A percentile compares a stretch with the other conserved stretches of the same genome.
phyloP scores from a whole-genome alignment of 2,797 vertebrate genomes.

The Sebastes steindachneri region DNA sequence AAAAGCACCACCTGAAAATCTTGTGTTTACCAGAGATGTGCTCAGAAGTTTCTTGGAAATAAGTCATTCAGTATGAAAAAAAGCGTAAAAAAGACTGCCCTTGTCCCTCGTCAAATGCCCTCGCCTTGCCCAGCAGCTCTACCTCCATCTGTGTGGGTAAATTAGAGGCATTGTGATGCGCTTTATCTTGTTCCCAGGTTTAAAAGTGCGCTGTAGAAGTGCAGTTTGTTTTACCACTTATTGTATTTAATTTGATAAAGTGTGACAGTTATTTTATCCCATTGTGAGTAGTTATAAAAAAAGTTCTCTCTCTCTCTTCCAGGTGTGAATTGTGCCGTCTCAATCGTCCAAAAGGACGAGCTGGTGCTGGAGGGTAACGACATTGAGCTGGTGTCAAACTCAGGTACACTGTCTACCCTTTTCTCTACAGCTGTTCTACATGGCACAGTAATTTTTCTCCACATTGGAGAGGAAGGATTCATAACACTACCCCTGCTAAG shows the following conservation, averaged over 20 bases:
- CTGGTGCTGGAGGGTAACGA: constrained; percentile 98
- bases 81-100: no score
- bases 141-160: background rate
- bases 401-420: constrained; percentile 81
- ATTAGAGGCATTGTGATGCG: background rate
- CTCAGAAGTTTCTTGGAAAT: no score
- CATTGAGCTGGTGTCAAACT: constrained; percentile 98
- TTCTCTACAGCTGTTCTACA: background rate
- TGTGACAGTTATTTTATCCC: background rate
- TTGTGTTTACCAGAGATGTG: no score
- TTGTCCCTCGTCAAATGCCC: background rate
- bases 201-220: background rate
- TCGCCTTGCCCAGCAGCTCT: background rate
- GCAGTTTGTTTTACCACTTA: background rate
- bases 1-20: no score
- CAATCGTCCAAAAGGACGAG: constrained; percentile 96
- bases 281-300: background rate
- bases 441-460: background rate
- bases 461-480: background rate
- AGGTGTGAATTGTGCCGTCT: constrained; percentile 93
- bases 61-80: no score
- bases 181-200: background rate
- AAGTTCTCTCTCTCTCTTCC: background rate
- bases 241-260: background rate
- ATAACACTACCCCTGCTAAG: background rate